These are phyloP conservation scores for Linepithema humile DNA, from an alignment of 1,140 invertebrate species.

Conservation along the genomic window DNA sequence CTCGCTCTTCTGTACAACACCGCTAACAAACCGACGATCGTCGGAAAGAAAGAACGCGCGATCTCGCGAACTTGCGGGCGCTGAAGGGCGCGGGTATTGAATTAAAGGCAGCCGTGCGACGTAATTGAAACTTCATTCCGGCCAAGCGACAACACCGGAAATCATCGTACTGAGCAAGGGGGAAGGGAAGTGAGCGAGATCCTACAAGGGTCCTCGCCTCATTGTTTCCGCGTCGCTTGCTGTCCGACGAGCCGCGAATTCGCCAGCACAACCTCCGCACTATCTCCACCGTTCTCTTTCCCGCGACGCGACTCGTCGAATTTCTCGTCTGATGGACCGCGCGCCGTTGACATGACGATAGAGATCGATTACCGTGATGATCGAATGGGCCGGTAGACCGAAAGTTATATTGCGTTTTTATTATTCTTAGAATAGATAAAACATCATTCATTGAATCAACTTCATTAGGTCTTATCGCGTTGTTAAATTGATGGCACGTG, in stretches of 20 bases:
- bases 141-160: slow-evolving; percentile 63
- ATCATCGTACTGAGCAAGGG: slow-evolving; percentile 8
- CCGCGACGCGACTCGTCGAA: not conserved
- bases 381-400: not conserved
- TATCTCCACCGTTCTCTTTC: not conserved
- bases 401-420: slow-evolving; percentile 10
- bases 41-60: not conserved
- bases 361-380: not conserved
- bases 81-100: slow-evolving; percentile 44
- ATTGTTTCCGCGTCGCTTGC: slow-evolving; percentile 56
- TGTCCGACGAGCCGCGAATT: slow-evolving; percentile 51
- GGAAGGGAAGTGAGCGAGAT: not conserved
- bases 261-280: not conserved
- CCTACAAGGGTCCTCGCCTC: slow-evolving; percentile 46
- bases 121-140: slow-evolving; percentile 73
- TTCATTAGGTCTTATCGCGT: slow-evolving; percentile 43
- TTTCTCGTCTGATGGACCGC: not conserved
- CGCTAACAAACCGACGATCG: too few species aligned
- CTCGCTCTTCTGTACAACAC: too few species aligned
- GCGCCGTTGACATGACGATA: not conserved
- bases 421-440: slow-evolving; percentile 41
- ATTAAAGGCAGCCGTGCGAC: slow-evolving; percentile 64
- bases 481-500: slow-evolving; percentile 43
- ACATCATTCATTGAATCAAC: slow-evolving; percentile 24
- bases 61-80: not conserved